Percentiles rank a stretch among this genome's conserved stretches.
These are phyloP conservation scores for Rhagium mordax DNA, from an alignment of 2,888 invertebrate genomes.

Conservation along the genomic window DNA sequence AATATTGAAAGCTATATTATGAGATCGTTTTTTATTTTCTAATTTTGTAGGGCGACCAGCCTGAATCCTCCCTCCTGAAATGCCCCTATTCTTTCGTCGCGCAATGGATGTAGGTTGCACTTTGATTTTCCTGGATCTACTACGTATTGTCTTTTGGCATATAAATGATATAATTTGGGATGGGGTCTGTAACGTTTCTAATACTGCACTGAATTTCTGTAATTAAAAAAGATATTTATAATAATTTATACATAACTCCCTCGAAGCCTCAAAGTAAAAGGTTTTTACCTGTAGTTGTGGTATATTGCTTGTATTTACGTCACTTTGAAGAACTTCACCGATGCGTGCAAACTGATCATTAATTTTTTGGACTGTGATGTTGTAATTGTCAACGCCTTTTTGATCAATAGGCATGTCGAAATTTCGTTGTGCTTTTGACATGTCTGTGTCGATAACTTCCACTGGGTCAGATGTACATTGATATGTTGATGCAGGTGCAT, in stretches of 20 bases:
- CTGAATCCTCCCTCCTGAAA: background rate
- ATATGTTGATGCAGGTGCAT: background rate
- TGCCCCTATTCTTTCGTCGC: background rate
- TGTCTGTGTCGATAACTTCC: too few relatives aligned
- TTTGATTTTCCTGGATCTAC: background rate
- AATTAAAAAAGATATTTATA: background rate
- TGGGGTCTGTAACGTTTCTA: constrained; percentile 1
- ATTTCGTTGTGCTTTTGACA: too few relatives aligned
- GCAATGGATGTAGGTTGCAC: background rate
- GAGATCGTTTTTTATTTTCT: background rate
- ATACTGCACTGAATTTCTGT: background rate
- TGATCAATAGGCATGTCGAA: background rate
- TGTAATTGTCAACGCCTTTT: background rate
- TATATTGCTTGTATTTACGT: constrained; percentile 6
- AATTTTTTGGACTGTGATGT: background rate
- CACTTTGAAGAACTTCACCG: background rate
- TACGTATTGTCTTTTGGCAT: background rate
- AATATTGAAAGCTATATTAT: background rate
- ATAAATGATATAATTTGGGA: constrained; percentile 1
- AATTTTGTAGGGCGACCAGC: background rate
- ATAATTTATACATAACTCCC: too few relatives aligned
- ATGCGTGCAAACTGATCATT: constrained; percentile 7
- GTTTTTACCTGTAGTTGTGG: background rate
- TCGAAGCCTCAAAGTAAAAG: too few relatives aligned
- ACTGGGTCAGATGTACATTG: background rate